Conservation (phyloP, 2,113 vertebrate genomes). For the Pungitius pungitius region DNA sequence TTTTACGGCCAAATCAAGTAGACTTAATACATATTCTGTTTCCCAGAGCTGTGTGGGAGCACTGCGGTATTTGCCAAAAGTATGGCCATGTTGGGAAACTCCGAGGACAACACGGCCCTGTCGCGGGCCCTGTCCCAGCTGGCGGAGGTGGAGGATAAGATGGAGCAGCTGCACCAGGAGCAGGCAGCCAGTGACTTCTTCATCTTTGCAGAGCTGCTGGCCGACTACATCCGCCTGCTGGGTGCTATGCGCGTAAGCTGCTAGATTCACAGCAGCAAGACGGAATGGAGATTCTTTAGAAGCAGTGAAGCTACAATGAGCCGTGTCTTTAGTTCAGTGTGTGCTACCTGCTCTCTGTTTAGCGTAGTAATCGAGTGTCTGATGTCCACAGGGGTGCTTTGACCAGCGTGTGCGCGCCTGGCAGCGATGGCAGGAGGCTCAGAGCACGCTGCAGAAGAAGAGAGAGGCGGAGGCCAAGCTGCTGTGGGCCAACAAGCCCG, state of each 20-base stretch:
- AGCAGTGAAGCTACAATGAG: not conserved
- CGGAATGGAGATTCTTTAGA: not conserved
- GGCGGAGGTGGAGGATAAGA: conserved; percentile 96
- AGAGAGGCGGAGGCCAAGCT: conserved; percentile 93
- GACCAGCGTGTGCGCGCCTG: conserved; percentile 94
- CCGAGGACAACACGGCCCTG: conserved; percentile 95
- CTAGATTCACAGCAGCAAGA: not conserved
- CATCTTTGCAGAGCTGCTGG: conserved; percentile 90
- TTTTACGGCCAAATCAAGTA: conserved; percentile 5
- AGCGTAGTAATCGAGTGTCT: not conserved
- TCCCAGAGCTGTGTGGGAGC: conserved; percentile 87
- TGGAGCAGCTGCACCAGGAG: conserved; percentile 94
- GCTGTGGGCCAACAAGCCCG: conserved; percentile 95
- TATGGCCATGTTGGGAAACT: conserved; percentile 96
- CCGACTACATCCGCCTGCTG: conserved; percentile 93
- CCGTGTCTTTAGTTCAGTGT: not conserved
- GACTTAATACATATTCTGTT: conserved; percentile 24
- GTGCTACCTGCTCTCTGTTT: conserved; percentile 4
- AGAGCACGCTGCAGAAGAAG: conserved; percentile 92
- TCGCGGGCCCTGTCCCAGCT: conserved; percentile 94
- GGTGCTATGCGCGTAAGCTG: conserved; percentile 82
- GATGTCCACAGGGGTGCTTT: conserved; percentile 85
- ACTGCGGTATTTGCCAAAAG: conserved; percentile 96
- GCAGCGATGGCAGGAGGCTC: conserved; percentile 98
- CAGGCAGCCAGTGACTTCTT: conserved; percentile 94